Evolutionary conservation across 1,140 invertebrate species (phyloP), one percentile per base, ranked within the genome.

Genomic region (Tigriopus japonicus): DNA sequence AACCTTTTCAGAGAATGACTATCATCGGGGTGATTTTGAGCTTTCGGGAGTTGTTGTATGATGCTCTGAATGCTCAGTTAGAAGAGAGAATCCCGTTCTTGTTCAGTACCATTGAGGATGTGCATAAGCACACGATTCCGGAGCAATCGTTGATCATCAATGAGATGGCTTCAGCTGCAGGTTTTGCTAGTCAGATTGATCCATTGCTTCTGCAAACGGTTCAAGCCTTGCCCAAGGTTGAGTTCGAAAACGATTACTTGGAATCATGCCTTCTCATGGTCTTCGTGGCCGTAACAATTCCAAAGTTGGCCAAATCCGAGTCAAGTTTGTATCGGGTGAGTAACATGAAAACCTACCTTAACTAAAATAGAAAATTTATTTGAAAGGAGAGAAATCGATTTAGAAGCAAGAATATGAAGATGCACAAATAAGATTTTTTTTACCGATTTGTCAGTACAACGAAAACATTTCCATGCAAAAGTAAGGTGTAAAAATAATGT

Each of bases 1-100:
- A n/a, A n/a, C 86, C 97, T 19, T 73, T 98, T 10, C 87, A 94
- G 70, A 78, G 94, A 63, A 94, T 98, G 81, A 96, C 91, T 12
- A 97, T 98, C 64, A 89, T 98, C 67, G 95, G 95, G 1, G 93
- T 98, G 0, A 93, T 98, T 63, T 74, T 98, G 63, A 89, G 91
- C 65, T 99, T 98, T 72, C 78, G 92, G 35, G 84, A 91, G 70
- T 75, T 98, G 10, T 80, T 91, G 0, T 93, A 98, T 70, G 85
- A 89, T 59, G 90, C 93, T 13, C 74, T 98, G 12, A 81, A 90
- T 59, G 92, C 97, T 75, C 92, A 94, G 3, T 73, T 98, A 15
- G 89, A 93, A 68, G 81, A 92, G 65, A 77, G 93, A 61, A 93
- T 97, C 68, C 95, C 95, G n/a, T 98, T 98, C 71, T 74, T 98